A percentile compares a stretch with the other conserved stretches of the same genome.
Conservation (phyloP, 2,113 vertebrate genomes). For the Equus quagga region DNA sequence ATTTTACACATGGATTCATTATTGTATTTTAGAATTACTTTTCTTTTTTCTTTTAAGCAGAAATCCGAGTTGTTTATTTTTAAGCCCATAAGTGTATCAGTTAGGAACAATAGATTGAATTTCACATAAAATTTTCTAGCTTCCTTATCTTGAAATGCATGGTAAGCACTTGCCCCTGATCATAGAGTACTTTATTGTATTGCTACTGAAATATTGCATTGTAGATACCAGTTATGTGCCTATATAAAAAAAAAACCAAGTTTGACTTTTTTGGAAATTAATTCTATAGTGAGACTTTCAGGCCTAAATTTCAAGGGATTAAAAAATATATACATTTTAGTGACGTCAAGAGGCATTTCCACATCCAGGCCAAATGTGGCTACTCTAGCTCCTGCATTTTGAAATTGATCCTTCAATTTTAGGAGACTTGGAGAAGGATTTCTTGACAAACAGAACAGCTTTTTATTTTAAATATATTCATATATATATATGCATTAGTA, state of each 20-base stretch:
- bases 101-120: neutral
- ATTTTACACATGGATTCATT: neutral
- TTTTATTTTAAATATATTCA: neutral
- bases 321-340: neutral
- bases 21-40: conserved; percentile 6
- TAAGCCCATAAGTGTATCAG: neutral
- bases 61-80: conserved; percentile 41
- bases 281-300: neutral
- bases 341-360: conserved; percentile 8
- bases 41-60: neutral
- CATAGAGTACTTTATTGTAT: neutral
- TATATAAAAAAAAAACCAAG: neutral
- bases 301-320: neutral
- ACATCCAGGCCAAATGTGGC: neutral
- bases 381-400: conserved; percentile 3
- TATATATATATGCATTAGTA: neutral
- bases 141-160: neutral
- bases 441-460: neutral
- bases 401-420: neutral
- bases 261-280: neutral
- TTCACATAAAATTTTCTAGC: conserved; percentile 7
- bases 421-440: neutral
- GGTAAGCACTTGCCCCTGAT: neutral
- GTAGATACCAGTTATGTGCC: neutral
- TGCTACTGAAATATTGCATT: neutral